phyloP scores from a whole-genome alignment of 2,797 vertebrate species.

The Tolypeutes matacus region DNA sequence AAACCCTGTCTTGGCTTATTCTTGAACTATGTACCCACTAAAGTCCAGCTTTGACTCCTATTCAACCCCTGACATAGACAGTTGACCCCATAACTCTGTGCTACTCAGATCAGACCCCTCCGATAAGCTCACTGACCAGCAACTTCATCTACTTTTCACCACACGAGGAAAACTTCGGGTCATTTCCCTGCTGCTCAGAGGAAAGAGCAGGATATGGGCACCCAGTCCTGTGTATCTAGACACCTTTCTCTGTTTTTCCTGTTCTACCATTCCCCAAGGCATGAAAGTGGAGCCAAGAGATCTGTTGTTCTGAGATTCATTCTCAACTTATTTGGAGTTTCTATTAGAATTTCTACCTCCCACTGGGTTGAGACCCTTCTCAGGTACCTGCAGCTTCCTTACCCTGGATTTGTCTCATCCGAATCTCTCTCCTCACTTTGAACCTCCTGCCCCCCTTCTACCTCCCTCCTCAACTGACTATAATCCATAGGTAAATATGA shows the following conservation, averaged over 20 bases:
- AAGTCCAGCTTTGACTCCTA: neutral
- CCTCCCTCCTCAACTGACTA: neutral
- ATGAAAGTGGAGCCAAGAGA: neutral
- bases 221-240: neutral
- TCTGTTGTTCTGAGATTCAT: neutral
- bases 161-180: neutral
- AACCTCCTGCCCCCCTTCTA: neutral
- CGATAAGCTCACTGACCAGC: neutral
- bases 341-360: neutral
- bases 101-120: neutral
- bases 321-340: constrained; percentile 30
- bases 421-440: neutral
- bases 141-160: constrained; percentile 1
- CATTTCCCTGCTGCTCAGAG: neutral
- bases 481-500: neutral
- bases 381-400: neutral
- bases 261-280: fast-evolving
- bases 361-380: neutral
- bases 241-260: neutral
- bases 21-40: neutral
- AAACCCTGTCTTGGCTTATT: neutral
- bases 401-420: neutral
- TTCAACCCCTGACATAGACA: neutral
- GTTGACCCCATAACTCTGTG: neutral
- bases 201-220: neutral